Conservation (phyloP, 2,113 vertebrate species). For the Pongo abelii region DNA sequence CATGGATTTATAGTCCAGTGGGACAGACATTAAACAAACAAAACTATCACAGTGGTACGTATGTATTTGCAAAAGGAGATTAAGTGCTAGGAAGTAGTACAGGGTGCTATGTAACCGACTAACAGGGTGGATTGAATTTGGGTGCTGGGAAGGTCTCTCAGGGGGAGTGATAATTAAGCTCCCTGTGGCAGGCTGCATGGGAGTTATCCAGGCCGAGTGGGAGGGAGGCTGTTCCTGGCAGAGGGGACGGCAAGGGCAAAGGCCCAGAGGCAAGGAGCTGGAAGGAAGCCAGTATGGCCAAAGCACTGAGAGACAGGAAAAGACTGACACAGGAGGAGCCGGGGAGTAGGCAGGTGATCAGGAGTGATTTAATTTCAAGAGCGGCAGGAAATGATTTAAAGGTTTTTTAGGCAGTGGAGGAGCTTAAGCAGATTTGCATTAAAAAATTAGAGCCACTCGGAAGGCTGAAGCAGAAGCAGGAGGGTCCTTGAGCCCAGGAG, state of each 20-base stretch:
- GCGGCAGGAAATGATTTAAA: conserved; percentile 21
- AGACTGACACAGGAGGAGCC: background rate
- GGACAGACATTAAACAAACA: background rate
- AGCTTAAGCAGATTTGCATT: conserved; percentile 25
- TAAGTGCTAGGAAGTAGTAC: background rate
- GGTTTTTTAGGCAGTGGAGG: background rate
- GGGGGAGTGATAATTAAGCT: background rate
- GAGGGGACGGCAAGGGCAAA: conserved; percentile 61
- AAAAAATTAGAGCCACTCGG: background rate
- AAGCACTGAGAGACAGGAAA: background rate
- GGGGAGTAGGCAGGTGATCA: background rate
- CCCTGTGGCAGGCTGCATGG: background rate
- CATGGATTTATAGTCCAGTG: background rate
- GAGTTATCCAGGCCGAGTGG: background rate
- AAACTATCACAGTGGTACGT: background rate
- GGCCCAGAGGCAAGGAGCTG: conserved; percentile 36
- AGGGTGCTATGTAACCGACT: background rate
- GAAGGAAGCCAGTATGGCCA: background rate
- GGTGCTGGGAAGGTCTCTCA: background rate
- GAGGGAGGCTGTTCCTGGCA: background rate
- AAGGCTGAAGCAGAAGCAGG: background rate
- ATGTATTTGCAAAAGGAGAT: conserved; percentile 16
- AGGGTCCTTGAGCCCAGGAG: background rate
- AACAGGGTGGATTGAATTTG: background rate
- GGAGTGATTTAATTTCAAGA: background rate